These are phyloP conservation scores for Epinotia ramella DNA, from an alignment of 2,888 invertebrate species.

Conservation along the genomic window DNA sequence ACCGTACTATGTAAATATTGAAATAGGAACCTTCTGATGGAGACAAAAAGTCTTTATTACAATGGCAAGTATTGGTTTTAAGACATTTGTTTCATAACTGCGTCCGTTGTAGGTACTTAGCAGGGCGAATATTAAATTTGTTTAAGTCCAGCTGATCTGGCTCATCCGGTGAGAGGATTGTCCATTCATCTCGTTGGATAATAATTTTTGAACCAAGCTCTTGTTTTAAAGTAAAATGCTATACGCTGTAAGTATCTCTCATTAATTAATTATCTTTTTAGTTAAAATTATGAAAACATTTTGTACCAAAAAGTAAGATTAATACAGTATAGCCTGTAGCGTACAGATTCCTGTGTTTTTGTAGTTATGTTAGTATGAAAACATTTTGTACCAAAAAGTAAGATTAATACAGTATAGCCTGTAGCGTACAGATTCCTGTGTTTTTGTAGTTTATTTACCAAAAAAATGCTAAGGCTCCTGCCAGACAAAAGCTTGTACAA, in stretches of 20 bases:
- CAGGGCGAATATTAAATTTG: slow-evolving; percentile 38
- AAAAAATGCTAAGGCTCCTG: too few relatives aligned
- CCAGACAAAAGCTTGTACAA: too few relatives aligned
- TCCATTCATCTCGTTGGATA: slow-evolving; percentile 22
- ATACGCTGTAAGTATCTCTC: background rate
- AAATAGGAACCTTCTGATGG: background rate
- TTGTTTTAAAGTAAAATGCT: background rate
- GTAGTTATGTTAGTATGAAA: too few relatives aligned
- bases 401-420: too few relatives aligned
- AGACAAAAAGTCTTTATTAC: background rate
- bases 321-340: too few relatives aligned
- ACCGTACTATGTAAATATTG: background rate
- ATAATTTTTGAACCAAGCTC: slow-evolving; percentile 1
- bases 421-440: too few relatives aligned
- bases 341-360: too few relatives aligned
- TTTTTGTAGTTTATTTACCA: too few relatives aligned
- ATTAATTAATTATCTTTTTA: background rate
- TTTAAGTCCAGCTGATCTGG: slow-evolving; percentile 36
- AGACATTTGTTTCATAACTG: background rate
- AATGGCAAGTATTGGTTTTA: background rate
- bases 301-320: too few relatives aligned
- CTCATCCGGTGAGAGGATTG: slow-evolving; percentile 23
- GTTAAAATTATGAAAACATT: too few relatives aligned
- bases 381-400: too few relatives aligned
- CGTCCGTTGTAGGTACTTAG: background rate